A percentile compares a stretch with the other conserved stretches of the same genome.
These are phyloP conservation scores for Ammospiza caudacuta DNA, from an alignment of 2,113 vertebrate genomes.

Conservation along the genomic window DNA sequence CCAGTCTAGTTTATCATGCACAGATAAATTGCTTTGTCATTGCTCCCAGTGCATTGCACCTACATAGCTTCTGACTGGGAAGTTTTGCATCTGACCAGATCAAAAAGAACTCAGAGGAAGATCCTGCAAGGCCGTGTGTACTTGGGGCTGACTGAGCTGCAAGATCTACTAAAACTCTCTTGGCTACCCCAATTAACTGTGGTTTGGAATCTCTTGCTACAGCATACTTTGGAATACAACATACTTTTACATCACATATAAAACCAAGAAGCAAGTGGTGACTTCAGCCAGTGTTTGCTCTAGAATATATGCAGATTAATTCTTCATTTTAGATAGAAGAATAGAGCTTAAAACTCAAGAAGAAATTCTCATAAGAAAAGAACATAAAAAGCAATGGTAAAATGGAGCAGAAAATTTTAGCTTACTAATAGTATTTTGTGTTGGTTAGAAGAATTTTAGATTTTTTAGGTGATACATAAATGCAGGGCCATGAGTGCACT, in stretches of 20 bases:
- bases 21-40: not conserved
- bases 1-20: not conserved
- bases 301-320: not conserved
- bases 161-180: not conserved
- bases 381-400: not conserved
- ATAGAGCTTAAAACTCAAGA: not conserved
- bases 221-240: not conserved
- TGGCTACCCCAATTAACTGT: not conserved
- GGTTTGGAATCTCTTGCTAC: not conserved
- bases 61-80: not conserved
- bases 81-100: not conserved
- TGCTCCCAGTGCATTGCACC: not conserved
- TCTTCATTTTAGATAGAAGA: not conserved
- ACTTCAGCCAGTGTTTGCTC: not conserved
- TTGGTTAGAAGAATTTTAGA: not conserved
- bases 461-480: slow-evolving; percentile 3
- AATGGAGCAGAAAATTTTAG: not conserved
- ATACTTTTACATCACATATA: not conserved
- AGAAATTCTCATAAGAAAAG: not conserved
- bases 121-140: not conserved
- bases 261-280: not conserved
- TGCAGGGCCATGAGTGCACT: not conserved
- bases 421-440: not conserved
- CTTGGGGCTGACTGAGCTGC: not conserved
- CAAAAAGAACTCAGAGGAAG: not conserved